These are phyloP conservation scores for Elgaria multicarinata DNA, from an alignment of 2,113 vertebrate species.

Conservation along the genomic window DNA sequence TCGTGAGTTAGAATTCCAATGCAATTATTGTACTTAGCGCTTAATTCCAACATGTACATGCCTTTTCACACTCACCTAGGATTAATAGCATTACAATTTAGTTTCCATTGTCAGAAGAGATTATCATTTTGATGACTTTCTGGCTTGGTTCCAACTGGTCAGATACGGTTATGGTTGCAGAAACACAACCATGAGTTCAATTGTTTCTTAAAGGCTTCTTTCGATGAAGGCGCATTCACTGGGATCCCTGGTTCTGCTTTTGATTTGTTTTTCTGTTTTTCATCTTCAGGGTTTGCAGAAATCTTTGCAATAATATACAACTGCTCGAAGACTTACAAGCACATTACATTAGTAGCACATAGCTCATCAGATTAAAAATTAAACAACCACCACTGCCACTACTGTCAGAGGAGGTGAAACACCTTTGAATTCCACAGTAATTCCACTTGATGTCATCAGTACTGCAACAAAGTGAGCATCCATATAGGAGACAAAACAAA, in stretches of 20 bases:
- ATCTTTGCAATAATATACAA: constrained; percentile 19
- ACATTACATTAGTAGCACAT: constrained; percentile 45
- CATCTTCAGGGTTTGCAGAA: constrained; percentile 25
- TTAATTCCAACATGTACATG: constrained; percentile 12
- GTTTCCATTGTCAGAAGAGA: constrained; percentile 28
- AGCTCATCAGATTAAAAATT: constrained; percentile 68
- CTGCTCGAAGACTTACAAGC: constrained; percentile 10
- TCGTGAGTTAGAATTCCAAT: constrained; percentile 15
- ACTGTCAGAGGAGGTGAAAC: constrained; percentile 48
- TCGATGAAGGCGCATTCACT: neutral
- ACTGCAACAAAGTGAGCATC: constrained; percentile 59
- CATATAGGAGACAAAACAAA: constrained; percentile 57
- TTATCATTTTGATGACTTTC: constrained; percentile 12
- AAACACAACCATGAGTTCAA: constrained; percentile 19
- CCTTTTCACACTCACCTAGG: constrained; percentile 16
- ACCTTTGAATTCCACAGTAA: constrained; percentile 62
- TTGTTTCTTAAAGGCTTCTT: neutral
- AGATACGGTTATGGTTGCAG: neutral
- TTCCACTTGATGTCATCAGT: constrained; percentile 63
- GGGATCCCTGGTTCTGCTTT: constrained; percentile 15
- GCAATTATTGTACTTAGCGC: constrained; percentile 21
- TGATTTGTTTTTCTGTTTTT: constrained; percentile 31
- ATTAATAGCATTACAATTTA: neutral
- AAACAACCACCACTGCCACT: constrained; percentile 29
- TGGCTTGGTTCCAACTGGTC: constrained; percentile 27